phyloP scores from a whole-genome alignment of 2,888 invertebrate species.

The Congeria kusceri region DNA sequence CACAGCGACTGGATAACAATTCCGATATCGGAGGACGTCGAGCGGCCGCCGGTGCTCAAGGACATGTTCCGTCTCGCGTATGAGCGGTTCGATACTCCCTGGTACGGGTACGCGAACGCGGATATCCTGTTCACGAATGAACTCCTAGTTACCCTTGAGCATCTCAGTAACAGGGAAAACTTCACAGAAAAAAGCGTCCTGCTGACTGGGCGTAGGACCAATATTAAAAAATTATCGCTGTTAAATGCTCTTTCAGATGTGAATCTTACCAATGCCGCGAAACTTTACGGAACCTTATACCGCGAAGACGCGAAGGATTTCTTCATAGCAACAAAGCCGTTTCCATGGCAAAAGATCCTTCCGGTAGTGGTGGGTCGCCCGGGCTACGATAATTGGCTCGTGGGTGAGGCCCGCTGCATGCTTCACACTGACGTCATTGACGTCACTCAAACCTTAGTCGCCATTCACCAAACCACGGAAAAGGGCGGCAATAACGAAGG shows the following conservation, averaged over 20 bases:
- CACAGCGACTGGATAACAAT: conserved; percentile 62
- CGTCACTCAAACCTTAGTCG: conserved; percentile 55
- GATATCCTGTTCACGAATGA: conserved; percentile 63
- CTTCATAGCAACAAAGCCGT: conserved; percentile 58
- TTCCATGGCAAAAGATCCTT: conserved; percentile 58
- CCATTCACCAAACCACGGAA: conserved; percentile 64
- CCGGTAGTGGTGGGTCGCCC: conserved; percentile 64
- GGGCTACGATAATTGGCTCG: conserved; percentile 67
- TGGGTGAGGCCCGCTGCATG: conserved; percentile 58
- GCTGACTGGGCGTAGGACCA: conserved; percentile 61
- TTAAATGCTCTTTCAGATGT: conserved; percentile 36
- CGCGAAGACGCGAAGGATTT: conserved; percentile 65
- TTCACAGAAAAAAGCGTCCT: conserved; percentile 38
- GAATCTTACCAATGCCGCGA: conserved; percentile 26
- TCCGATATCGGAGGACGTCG: conserved; percentile 16
- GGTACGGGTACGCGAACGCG: conserved; percentile 64
- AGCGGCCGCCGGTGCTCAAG: conserved; percentile 57
- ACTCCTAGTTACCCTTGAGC: conserved; percentile 49
- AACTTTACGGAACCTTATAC: conserved; percentile 45
- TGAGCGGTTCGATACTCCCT: conserved; percentile 53
- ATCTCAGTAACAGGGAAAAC: conserved; percentile 34
- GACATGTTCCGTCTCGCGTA: conserved; percentile 57
- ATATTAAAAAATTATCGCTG: conserved; percentile 51
- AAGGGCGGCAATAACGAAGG: conserved; percentile 66
- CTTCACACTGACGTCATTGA: conserved; percentile 62